Conservation (phyloP, 2,888 invertebrate species). For the Parasteatoda lunata region DNA sequence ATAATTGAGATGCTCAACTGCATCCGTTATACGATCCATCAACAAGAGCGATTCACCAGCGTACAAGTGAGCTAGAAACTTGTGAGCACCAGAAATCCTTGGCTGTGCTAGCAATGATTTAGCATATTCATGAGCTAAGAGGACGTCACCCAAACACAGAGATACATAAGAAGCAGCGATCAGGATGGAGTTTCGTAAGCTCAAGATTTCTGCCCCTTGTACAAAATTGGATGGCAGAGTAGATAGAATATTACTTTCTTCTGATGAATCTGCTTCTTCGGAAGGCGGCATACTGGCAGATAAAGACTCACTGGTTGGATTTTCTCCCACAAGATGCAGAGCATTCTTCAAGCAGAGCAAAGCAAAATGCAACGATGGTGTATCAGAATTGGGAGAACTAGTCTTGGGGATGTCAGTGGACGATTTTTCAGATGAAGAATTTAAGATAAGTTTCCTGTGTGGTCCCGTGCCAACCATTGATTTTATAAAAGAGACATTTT, state of each 20-base stretch:
- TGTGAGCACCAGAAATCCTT: constrained; percentile 82
- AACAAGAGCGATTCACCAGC: constrained; percentile 90
- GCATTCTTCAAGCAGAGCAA: constrained; percentile 91
- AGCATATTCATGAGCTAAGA: constrained; percentile 85
- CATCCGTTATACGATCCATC: constrained; percentile 87
- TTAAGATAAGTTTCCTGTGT: constrained; percentile 80
- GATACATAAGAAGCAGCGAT: constrained; percentile 89
- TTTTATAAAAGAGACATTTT: constrained; percentile 33
- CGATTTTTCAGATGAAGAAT: constrained; percentile 69
- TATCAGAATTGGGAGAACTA: constrained; percentile 87
- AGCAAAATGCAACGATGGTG: constrained; percentile 91
- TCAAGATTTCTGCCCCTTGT: constrained; percentile 73
- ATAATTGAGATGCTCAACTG: constrained; percentile 85
- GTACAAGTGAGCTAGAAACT: constrained; percentile 88
- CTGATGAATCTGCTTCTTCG: constrained; percentile 69
- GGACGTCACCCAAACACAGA: constrained; percentile 87
- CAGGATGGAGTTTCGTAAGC: constrained; percentile 79
- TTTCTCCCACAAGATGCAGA: constrained; percentile 81
- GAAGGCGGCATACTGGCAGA: constrained; percentile 8
- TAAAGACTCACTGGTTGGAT: constrained; percentile 68
- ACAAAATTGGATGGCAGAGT: constrained; percentile 75
- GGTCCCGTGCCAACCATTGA: constrained; percentile 77
- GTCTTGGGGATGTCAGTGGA: constrained; percentile 31
- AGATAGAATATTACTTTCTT: constrained; percentile 72
- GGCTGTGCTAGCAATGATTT: constrained; percentile 83